Conservation (phyloP, 2,797 vertebrate genomes). For the Streptopelia turtur region DNA sequence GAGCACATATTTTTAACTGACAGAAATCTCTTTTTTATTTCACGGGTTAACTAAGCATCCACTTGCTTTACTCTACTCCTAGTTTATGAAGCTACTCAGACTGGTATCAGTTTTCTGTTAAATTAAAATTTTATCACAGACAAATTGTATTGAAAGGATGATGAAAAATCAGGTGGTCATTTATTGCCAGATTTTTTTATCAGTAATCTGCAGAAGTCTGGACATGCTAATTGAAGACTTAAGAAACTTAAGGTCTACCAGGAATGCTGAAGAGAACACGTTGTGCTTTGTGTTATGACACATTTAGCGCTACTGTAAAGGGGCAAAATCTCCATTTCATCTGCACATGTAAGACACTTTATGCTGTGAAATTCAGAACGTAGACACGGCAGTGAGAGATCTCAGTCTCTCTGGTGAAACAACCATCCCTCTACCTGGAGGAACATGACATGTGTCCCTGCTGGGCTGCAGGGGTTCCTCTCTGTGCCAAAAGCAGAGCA, state of each 20-base stretch:
- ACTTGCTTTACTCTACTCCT: background rate
- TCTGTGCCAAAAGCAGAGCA: background rate
- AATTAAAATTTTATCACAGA: background rate
- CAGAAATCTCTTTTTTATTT: background rate
- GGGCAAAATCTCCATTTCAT: background rate
- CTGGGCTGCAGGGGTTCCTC: background rate
- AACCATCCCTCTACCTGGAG: background rate
- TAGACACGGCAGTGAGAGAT: background rate
- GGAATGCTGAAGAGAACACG: background rate
- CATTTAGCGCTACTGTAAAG: background rate
- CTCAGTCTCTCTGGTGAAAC: background rate
- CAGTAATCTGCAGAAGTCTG: background rate
- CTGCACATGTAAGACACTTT: background rate
- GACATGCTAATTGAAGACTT: background rate
- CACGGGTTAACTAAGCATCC: background rate
- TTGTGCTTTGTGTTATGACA: background rate
- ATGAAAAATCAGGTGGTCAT: background rate
- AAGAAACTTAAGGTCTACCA: background rate
- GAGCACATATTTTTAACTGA: background rate
- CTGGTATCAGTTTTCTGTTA: background rate
- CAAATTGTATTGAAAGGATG: background rate
- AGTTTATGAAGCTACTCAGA: background rate
- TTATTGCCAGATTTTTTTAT: background rate
- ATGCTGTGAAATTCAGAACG: background rate
- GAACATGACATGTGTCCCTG: fast-evolving